phyloP scores from a whole-genome alignment of 2,888 invertebrate species.

The Scaptomyza parva region DNA sequence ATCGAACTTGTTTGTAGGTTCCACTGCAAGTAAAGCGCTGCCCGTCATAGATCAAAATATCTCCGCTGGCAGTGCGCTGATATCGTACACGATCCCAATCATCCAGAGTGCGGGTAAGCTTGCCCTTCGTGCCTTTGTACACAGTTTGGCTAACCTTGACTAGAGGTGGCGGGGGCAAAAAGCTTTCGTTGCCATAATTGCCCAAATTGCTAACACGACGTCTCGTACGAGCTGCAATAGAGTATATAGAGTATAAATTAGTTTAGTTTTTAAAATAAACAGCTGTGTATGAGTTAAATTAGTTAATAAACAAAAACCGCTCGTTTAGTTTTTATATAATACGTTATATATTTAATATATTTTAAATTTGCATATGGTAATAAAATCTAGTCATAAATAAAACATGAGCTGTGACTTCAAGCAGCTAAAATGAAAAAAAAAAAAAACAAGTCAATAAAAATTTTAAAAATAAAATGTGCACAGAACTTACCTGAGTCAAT shows the following conservation, averaged over 20 bases:
- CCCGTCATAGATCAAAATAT: slow-evolving; percentile 66
- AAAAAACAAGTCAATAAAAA: slow-evolving; percentile 3
- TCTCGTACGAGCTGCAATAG: slow-evolving; percentile 42
- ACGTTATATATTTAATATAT: neutral
- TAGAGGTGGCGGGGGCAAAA: slow-evolving; percentile 40
- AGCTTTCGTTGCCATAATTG: slow-evolving; percentile 66
- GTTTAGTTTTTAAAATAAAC: neutral
- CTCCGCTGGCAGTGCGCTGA: slow-evolving; percentile 45
- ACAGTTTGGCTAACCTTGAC: slow-evolving; percentile 21
- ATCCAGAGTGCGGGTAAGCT: slow-evolving; percentile 52
- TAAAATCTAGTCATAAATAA: neutral
- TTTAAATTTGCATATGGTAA: neutral
- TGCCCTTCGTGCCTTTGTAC: slow-evolving; percentile 15
- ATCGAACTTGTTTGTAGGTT: slow-evolving; percentile 70
- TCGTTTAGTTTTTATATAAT: slow-evolving; percentile 1
- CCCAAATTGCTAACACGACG: slow-evolving; percentile 41
- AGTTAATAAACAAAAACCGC: neutral
- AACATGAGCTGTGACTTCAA: neutral
- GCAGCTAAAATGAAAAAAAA: slow-evolving; percentile 11
- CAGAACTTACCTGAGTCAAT: slow-evolving; percentile 14
- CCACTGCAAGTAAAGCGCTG: slow-evolving; percentile 77
- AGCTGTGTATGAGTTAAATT: neutral
- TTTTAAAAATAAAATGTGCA: neutral
- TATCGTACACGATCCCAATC: slow-evolving; percentile 68
- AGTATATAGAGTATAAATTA: neutral